These are phyloP conservation scores for Callaeas wilsoni DNA, from an alignment of 2,113 vertebrate species.

Conservation along the genomic window DNA sequence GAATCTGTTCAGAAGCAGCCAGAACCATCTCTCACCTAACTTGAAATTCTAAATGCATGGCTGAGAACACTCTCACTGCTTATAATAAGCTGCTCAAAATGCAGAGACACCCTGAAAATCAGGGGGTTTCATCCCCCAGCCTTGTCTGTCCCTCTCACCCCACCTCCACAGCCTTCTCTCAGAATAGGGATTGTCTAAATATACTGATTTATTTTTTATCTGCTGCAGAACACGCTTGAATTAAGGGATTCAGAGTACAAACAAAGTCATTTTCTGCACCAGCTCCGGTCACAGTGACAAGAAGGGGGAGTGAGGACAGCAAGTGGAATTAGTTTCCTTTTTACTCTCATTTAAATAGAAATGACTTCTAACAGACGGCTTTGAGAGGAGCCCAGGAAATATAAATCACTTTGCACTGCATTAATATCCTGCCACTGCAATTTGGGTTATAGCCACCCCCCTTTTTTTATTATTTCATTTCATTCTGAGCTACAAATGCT, in stretches of 20 bases:
- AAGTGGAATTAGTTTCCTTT: constrained; percentile 31
- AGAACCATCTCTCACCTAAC: not conserved
- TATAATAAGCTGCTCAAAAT: not conserved
- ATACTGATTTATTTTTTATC: not conserved
- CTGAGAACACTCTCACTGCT: not conserved
- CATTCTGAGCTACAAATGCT: not conserved
- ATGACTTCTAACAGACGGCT: constrained; percentile 37
- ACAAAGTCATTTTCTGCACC: not conserved
- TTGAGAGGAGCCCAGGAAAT: constrained; percentile 10
- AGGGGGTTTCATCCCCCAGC: not conserved
- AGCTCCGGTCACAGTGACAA: not conserved
- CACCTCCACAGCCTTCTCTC: not conserved
- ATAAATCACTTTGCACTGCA: constrained; percentile 40
- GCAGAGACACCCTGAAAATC: not conserved
- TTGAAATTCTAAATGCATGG: not conserved
- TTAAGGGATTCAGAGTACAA: not conserved
- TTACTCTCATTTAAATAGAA: constrained; percentile 66
- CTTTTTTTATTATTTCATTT: not conserved
- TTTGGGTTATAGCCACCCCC: not conserved
- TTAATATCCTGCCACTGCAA: constrained; percentile 12
- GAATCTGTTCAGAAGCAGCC: not conserved
- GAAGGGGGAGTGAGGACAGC: not conserved
- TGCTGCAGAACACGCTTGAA: not conserved
- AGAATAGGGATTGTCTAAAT: not conserved
- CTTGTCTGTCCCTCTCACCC: not conserved